Base-by-base conservation (phyloP, 2,888 invertebrate genomes). In the Drosophila paracracens region DNA sequence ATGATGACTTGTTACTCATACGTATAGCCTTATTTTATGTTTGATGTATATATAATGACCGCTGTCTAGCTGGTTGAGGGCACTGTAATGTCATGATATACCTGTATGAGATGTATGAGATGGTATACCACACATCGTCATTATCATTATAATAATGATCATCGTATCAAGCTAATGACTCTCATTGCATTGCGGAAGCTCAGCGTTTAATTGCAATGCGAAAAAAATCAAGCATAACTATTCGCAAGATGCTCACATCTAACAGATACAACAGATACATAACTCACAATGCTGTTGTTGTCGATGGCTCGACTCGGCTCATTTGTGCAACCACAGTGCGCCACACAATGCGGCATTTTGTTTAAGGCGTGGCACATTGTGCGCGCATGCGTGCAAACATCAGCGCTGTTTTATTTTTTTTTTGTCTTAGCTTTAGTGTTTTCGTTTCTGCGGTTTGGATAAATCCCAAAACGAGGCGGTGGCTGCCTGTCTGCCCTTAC, bases 361-460 rank as follows among this genome's bases (percentile, higher is more conserved):
- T 46, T 54, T 66, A 29, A 48, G 71, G 80, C 83, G 83, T 82
- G 82, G 74, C 81, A 72, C 70, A 48, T 61, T 72, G 84, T 87
- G 84, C 84, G 87, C 83, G 87, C 83, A 84, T 84, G 83, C 83
- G 77, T 87, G 83, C 81, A 73, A 70, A 27, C 68, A 73, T 58
- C 61, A 62, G 57, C 38, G 52, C 35, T 25, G 43, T 56, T 43
- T 16, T 7, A 21, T 21, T 56, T 43, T 25, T 56, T 36, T 25
- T 58, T 52, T 64, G 16, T 56, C 35, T 58, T 18, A 36, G 11
- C 46, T 58, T 52, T 46, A 16, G 25, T 29, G 31, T 60, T 51
- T 52, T 46, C 46, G 21, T 66, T 50, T 27, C 56, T 73, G 81
- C 40, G 66, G 76, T 70, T 74, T 73, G 77, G 62, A 51, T 57